Evolutionary conservation across 2,797 vertebrate species (phyloP), one percentile per base, ranked within the genome.

Genomic region (Adrianichthys oophorus): DNA sequence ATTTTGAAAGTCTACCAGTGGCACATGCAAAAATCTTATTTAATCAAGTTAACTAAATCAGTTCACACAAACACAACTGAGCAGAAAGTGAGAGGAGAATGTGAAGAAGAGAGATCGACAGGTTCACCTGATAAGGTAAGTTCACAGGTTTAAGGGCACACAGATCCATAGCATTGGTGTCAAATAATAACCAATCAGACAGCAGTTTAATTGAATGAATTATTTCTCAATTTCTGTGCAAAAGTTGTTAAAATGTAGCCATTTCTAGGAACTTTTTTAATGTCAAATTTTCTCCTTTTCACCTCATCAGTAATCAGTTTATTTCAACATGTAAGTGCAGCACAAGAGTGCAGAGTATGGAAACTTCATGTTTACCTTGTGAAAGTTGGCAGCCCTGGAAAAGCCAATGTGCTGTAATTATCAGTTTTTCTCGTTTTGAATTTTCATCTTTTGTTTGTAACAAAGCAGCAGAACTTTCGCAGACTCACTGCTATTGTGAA

Each of bases 381-480:
- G 7, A 47, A 47, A 21, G 29, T 5, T 46, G 44, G 44, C 17
- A 45, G 44, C 44, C 5, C 7, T 45, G 44, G 18, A 21, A 46
- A 19, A 7, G 17, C 44, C 16, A 47, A 4, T 3, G n/a, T 18
- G 45, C 4, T 18, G 14, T 21, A 13, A 5, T 21, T 46, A 18
- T 21, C 17, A 5, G 12, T 46, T 46, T 21, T 44, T 17, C 3
- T 17, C 8, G 16, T 44, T 15, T 43, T 21, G 44, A 13, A 17
- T 46, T 21, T 5, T 21, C 26, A 65, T 48, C 46, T 26, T 26
- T 71, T 60, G 12, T 52, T 29, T 67, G 23, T 17, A 59, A 43
- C 53, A 57, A 40, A 62, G 48, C 70, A 51, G 55, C 49, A 49
- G 45, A 16, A 43, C 62, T 70, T 69, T 18, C 69, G 83, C 74